Percentiles rank a stretch among this genome's conserved stretches.
phyloP scores from a whole-genome alignment of 92 coral and sea anemone genomes.

The Porites divaricata region DNA sequence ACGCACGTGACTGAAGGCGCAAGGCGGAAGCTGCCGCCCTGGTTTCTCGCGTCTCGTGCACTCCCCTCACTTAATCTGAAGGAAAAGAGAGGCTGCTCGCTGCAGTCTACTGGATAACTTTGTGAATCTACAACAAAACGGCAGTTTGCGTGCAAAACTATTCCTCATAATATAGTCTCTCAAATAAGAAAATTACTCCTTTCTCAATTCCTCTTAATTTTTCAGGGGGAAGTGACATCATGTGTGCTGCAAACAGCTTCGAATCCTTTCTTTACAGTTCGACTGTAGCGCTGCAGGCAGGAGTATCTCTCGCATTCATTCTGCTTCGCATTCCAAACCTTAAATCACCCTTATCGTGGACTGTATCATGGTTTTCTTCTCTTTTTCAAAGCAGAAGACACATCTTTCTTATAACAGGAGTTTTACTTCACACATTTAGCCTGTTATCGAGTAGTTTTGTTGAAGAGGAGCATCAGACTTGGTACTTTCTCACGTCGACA shows the following conservation, averaged over 20 bases:
- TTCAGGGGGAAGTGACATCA: slow-evolving; percentile 88
- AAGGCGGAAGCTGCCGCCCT: no score
- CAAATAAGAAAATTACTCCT: background rate
- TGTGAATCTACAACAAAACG: no score
- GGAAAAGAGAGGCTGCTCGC: no score
- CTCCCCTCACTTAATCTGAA: no score
- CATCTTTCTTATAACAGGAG: slow-evolving; percentile 58
- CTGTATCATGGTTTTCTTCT: background rate
- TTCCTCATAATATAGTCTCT: no score
- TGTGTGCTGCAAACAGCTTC: slow-evolving; percentile 62
- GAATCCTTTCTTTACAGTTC: slow-evolving; percentile 49
- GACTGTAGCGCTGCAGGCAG: slow-evolving; percentile 28
- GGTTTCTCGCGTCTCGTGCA: no score
- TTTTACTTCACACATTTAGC: slow-evolving; percentile 74
- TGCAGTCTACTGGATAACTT: no score
- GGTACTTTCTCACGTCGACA: slow-evolving; percentile 83
- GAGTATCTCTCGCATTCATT: slow-evolving; percentile 26
- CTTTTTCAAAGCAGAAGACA: slow-evolving; percentile 5
- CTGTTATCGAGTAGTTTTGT: slow-evolving; percentile 93
- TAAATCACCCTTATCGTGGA: background rate
- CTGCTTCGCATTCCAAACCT: background rate
- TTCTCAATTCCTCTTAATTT: slow-evolving; percentile 13
- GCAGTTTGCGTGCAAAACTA: no score
- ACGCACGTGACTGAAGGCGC: no score
- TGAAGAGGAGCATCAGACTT: slow-evolving; percentile 97